Percentiles rank a stretch among this genome's conserved stretches.
These are phyloP conservation scores for Ornithorhynchus anatinus DNA, from an alignment of 2,113 vertebrate genomes.

Conservation along the genomic window DNA sequence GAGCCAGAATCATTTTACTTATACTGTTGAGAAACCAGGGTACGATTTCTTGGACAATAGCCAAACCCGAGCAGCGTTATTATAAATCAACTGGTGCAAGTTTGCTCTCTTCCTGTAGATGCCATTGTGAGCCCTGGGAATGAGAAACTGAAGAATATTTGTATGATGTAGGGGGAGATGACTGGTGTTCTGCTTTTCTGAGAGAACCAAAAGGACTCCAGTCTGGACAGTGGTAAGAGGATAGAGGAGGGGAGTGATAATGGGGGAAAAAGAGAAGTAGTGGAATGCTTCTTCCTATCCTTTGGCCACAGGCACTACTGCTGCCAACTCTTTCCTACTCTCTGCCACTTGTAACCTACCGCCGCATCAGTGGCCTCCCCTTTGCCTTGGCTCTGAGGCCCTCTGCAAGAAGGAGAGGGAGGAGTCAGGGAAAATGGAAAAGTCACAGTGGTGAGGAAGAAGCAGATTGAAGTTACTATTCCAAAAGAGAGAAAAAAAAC, in stretches of 20 bases:
- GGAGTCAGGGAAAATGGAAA: not conserved
- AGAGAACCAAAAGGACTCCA: not conserved
- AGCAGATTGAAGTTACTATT: not conserved
- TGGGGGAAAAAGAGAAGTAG: not conserved
- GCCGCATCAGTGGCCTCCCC: too few species aligned
- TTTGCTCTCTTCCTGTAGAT: constrained; percentile 41
- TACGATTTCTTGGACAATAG: constrained; percentile 44
- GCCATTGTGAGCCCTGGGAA: constrained; percentile 14
- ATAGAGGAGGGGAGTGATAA: not conserved
- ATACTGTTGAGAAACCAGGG: constrained; percentile 39
- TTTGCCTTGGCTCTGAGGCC: too few species aligned
- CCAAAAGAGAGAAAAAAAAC: constrained; percentile 9
- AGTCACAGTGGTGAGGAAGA: not conserved
- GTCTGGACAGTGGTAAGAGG: not conserved
- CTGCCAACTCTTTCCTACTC: not conserved
- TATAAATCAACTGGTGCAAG: constrained; percentile 29
- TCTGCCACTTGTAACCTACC: not conserved
- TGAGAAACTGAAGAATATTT: constrained; percentile 11
- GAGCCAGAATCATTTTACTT: too few species aligned
- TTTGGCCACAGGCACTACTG: not conserved
- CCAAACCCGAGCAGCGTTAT: constrained; percentile 37
- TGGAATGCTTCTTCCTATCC: not conserved
- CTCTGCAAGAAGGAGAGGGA: not conserved
- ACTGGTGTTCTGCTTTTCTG: too few species aligned
- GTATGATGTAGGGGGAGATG: not conserved